phyloP scores from a whole-genome alignment of 2,888 invertebrate species.

The Campoplex capitator region DNA sequence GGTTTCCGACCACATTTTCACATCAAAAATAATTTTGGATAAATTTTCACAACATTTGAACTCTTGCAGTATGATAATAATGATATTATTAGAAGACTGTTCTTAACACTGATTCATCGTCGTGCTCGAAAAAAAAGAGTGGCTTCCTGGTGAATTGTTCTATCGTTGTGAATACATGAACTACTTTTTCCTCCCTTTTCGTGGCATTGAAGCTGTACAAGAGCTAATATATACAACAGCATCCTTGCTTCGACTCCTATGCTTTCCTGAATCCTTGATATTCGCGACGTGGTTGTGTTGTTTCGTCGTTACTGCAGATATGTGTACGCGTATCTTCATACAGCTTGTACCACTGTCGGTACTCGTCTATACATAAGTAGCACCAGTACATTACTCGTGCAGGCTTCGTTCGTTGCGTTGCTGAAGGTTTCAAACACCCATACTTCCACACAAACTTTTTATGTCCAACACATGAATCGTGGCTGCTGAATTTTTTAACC shows the following conservation, averaged over 20 bases:
- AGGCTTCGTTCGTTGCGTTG: neutral
- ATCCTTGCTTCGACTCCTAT: conserved; percentile 70
- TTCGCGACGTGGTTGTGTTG: conserved; percentile 78
- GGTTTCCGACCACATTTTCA: neutral
- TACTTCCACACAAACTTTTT: neutral
- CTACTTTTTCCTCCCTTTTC: conserved; percentile 2
- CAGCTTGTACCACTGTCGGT: conserved; percentile 9
- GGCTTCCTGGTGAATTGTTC: neutral
- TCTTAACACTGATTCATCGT: neutral
- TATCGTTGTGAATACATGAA: neutral
- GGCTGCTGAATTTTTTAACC: neutral
- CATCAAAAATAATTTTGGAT: neutral
- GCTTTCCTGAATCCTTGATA: conserved; percentile 78
- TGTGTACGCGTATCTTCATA: conserved; percentile 44
- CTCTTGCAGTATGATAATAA: neutral
- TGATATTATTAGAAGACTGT: neutral
- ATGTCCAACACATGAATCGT: neutral
- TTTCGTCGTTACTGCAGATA: conserved; percentile 76
- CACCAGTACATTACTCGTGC: neutral
- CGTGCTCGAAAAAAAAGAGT: neutral
- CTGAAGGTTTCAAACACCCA: neutral
- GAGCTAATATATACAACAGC: conserved; percentile 39
- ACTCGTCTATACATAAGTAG: conserved; percentile 5
- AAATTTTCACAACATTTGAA: neutral
- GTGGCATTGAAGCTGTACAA: conserved; percentile 17